Base-by-base conservation (phyloP, 2,797 vertebrate genomes). In the Lepidocolaptes lacrymiger region DNA sequence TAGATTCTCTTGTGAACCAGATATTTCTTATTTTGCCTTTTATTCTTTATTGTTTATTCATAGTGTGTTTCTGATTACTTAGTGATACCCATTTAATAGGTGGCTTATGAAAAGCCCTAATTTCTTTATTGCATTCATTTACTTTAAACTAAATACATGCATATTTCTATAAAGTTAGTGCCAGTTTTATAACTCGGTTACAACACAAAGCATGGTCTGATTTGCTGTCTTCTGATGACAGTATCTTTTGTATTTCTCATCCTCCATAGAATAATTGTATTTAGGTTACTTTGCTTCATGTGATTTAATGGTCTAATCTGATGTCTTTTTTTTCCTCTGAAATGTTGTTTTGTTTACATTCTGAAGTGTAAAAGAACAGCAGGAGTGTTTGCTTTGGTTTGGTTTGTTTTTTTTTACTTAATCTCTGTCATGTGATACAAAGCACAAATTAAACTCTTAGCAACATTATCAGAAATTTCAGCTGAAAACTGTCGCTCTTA, bases 391-490 rank as follows among this genome's bases (percentile, higher is more conserved):
- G 22, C 12, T n/a, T 43, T 32, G 23, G 10, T 64, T 64, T 64
- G 27, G 10, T 26, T 24, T 28, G 43, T 18, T 9, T 43, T 32
- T n/a, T 82, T 93, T 77, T 20, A 20, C 37, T 77, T 92, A 11
- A 75, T 81, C 21, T 69, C 14, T 69, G 89, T 73, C 51, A 46
- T 14, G 14, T 88, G 54, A 64, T 63, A 10, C n/a, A 63, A 88
- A 78, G 23, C 51, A 66, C 23, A 69, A 85, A 72, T 67, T 9
- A 56, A 91, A 80, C 30, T 89, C 59, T 51, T 89, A 59, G 27
- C 30, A 67, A 80, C 14, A 24, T 56, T 79, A 73, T 74, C 85
- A 88, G 63, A 85, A 88, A 91, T 43, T 77, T 87, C 44, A 93
- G n/a, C 8, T 87, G 74, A 85, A 83, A 67, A 49, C 20, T 18